Percentiles rank a stretch among this genome's conserved stretches.
Conservation (phyloP, 2,113 vertebrate species). For the Cyprinus carpio region DNA sequence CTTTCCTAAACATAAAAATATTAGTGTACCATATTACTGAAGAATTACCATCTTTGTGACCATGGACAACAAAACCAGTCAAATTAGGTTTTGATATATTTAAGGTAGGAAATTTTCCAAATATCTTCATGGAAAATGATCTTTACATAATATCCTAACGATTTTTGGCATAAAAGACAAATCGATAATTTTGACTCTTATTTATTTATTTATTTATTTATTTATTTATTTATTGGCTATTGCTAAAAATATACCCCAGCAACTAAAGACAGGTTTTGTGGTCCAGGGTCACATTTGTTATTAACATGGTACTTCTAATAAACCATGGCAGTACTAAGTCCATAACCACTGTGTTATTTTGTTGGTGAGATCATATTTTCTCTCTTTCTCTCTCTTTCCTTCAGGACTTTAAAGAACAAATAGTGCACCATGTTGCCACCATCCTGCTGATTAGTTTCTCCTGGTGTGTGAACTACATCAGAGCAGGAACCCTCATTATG, state of each 20-base stretch:
- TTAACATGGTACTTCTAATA: neutral
- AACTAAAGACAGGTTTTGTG: too few species aligned
- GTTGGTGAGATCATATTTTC: neutral
- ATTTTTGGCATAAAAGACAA: too few species aligned
- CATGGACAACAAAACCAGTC: too few species aligned
- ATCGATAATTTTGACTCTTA: too few species aligned
- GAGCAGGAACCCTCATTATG: conserved; percentile 92
- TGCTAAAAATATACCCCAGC: too few species aligned
- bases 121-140: too few species aligned
- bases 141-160: too few species aligned
- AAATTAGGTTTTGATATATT: too few species aligned
- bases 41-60: neutral
- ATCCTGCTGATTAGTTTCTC: conserved; percentile 92
- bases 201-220: too few species aligned
- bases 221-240: too few species aligned
- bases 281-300: neutral
- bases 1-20: neutral
- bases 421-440: conserved; percentile 92
- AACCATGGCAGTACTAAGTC: neutral
- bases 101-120: too few species aligned
- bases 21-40: neutral
- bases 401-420: conserved; percentile 95
- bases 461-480: conserved; percentile 92
- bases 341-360: neutral
- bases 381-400: neutral